Evolutionary conservation across 2,797 vertebrate species (phyloP), one percentile per base, ranked within the genome.

Genomic region (Emydoidea blandingii): DNA sequence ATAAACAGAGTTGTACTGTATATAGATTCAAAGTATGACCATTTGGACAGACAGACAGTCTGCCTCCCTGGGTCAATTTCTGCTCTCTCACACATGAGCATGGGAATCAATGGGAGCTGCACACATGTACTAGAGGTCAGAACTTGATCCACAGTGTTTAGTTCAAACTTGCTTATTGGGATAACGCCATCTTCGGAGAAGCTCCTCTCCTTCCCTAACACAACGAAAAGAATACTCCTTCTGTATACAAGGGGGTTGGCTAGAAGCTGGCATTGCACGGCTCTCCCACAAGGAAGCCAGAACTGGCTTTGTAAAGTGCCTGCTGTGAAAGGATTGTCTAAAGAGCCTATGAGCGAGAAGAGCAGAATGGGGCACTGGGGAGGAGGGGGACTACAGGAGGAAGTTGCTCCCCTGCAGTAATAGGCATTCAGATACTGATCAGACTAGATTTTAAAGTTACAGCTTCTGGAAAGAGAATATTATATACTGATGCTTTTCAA

Each of bases 101-200:
- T 37, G 54, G 85, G 85, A 91, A 94, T 74, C 86, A 94, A 87
- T 0, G 0, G 7, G 65, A 95, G 91, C 27, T 90, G 29, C 74
- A 52, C 29, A 68, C n/a, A 90, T 44, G 34, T 72, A 96, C 81
- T 0, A 74, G 85, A 89, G 92, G 91, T 92, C 72, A 92, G 34
- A 91, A 62, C 74, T 76, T 91, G 85, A 96, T 83, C 80, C 86
- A 49, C 1, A 44, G 29, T 44, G 44, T 78, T 96, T 91, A 96
- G 79, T 88, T 94, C 89, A 93, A 96, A 83, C 4, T 68, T 84
- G 76, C 94, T 84, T 92, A 62, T 89, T 93, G 91, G 88, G 87
- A 89, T 91, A 91, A 95, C 94, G 59, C 18, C 44, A 92, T 37
- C 57, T 85, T 47, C 72, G 76, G 12, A 95, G 47, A 81, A 92